Evolutionary conservation across 2,888 invertebrate species (phyloP), one percentile per base, ranked within the genome.

Genomic region (Pomacea canaliculata): DNA sequence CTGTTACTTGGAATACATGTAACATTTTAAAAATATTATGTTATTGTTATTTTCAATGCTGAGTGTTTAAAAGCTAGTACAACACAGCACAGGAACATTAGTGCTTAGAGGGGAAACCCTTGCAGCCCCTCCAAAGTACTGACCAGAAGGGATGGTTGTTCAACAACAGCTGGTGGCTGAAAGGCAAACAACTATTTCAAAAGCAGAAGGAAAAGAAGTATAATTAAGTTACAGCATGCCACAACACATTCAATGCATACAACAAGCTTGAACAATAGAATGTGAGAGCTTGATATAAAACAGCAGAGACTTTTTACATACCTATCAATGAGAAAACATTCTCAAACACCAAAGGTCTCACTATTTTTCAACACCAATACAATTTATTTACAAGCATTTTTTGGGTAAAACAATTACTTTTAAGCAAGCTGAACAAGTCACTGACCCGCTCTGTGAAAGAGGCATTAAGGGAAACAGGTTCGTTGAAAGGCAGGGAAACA

Each of bases 381-480:
- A 56, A 10, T 56, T 56, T 56, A 0, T 13, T 56, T 56, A 56
- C 37, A 37, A 37, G 4, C 37, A 37, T 37, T 37, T 37, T 37
- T 37, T 0, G 37, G 3, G 37, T 37, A 37, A 37, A 37, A 37
- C 37, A 37, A 37, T 37, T 37, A 37, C 37, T 37, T 51, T 56
- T 7, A 56, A 56, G 51, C 51, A 56, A 56, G 12, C 8, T 56
- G 12, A 46, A 63, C 18, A 9, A 46, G 18, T 49, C 23, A 67
- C 73, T 73, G 72, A 85, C 85, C 83, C 84, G 83, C 73, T 85
- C 85, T 37, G 83, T 77, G 72, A 85, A 84, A 13, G 85, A 85
- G 16, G 80, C 83, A 48, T 83, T 80, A 0, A 84, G 65, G 80
- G 73, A 80, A 78, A 66, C 78, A 70, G 70, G 77, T 66, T 79